These are phyloP conservation scores for Stomorhina lunata DNA, from an alignment of 2,888 invertebrate genomes.

Conservation along the genomic window DNA sequence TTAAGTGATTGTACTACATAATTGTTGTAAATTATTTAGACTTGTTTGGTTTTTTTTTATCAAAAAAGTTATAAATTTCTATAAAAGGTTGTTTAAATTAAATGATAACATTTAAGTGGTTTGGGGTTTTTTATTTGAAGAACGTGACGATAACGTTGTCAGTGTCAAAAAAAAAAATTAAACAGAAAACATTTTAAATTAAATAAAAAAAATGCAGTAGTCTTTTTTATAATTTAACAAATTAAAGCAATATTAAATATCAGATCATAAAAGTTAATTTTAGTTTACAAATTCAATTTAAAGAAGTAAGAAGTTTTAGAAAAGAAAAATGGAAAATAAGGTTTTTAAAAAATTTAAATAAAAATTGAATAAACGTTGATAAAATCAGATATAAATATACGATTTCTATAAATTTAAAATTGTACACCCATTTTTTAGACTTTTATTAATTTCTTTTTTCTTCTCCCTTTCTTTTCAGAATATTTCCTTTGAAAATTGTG, in stretches of 20 bases:
- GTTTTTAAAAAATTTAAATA: not conserved
- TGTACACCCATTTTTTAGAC: not conserved
- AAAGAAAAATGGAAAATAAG: constrained; percentile 4
- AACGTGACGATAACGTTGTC: constrained; percentile 32
- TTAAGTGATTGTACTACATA: not conserved
- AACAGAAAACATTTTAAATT: not conserved
- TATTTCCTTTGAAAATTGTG: constrained; percentile 73
- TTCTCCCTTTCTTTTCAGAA: constrained; percentile 70
- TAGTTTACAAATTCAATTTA: constrained; percentile 34
- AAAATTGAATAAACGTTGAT: not conserved
- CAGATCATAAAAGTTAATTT: constrained; percentile 31
- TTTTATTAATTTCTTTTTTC: not conserved
- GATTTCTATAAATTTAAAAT: not conserved
- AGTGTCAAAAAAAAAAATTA: not conserved
- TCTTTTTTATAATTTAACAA: constrained; percentile 14
- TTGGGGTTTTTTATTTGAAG: not conserved
- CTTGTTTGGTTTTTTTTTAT: constrained; percentile 3
- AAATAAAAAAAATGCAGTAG: not conserved
- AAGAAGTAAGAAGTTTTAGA: constrained; percentile 10
- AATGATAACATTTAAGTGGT: constrained; percentile 21
- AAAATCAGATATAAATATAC: constrained; percentile 10
- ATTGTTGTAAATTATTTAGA: not conserved
- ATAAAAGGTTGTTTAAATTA: not conserved
- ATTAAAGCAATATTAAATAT: constrained; percentile 22
- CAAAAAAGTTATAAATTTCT: not conserved